Evolutionary conservation across 2,113 vertebrate species (phyloP).

Genomic region (Speoplatyrhinus poulsoni): DNA sequence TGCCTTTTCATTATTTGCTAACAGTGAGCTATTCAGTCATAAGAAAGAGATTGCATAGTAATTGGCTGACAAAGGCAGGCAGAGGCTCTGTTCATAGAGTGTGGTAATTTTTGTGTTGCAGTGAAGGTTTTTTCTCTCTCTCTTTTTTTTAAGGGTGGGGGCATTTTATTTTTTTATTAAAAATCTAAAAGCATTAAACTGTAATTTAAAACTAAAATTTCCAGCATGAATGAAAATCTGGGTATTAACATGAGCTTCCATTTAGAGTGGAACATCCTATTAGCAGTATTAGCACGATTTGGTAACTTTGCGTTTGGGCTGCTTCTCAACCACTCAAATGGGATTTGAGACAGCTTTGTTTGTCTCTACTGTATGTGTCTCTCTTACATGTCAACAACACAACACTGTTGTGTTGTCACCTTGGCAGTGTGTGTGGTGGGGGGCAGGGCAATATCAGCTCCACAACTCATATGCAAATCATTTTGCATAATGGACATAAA

Average conservation of each 20-base stretch:
- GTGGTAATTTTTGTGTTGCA: constrained; percentile 89
- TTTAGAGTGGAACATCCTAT: constrained; percentile 88
- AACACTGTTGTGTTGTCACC: constrained; percentile 62
- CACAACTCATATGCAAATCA: no score
- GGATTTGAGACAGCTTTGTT: constrained; percentile 85
- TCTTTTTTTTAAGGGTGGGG: constrained; percentile 44
- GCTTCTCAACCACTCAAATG: constrained; percentile 79
- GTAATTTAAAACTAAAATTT: constrained; percentile 87
- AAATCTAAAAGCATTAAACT: constrained; percentile 96
- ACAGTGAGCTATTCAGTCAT: constrained; percentile 99
- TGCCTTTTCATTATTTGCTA: constrained; percentile 99
- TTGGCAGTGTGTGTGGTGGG: constrained; percentile 52
- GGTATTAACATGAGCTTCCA: constrained; percentile 84
- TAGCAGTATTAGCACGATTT: constrained; percentile 83
- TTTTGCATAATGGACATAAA: no score
- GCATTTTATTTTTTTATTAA: constrained; percentile 86
- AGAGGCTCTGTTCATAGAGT: constrained; percentile 88
- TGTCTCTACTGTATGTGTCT: constrained; percentile 65
- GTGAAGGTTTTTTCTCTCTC: constrained; percentile 76
- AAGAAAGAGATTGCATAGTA: constrained; percentile 97
- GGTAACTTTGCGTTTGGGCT: constrained; percentile 82
- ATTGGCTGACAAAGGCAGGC: constrained; percentile 98
- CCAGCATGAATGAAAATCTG: constrained; percentile 85
- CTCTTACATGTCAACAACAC: constrained; percentile 68
- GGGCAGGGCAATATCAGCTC: no score